Evolutionary conservation across 2,113 vertebrate genomes (phyloP), one percentile per base, ranked within the genome.

Genomic region (Laticauda colubrina): DNA sequence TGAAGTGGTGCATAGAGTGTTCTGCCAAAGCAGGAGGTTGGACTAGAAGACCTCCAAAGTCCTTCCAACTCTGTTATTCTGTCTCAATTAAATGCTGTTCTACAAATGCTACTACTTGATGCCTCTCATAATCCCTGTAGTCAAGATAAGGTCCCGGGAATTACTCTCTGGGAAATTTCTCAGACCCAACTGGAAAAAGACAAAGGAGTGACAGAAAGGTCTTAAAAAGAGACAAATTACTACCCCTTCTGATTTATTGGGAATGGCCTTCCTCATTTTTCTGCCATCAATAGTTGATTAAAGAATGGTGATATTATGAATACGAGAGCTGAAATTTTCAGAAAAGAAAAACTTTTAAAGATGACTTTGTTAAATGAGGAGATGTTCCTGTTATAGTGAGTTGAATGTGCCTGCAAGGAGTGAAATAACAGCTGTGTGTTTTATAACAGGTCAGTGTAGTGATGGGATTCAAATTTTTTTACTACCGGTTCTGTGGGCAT

Each of bases 251-350:
- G 97, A 98, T 98, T 98, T 98, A 98, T 97, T 97, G 97, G 98
- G 98, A 97, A 96, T 98, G 98, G 98, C 98, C 98, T 96, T 97
- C 97, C 98, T 98, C 97, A 96, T 98, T 98, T 64, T 98, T 96
- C 98, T 97, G 97, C 98, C 98, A 98, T 98, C 98, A 98, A 98
- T 98, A 98, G 98, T 98, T 98, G 98, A 98, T 98, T 98, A 98
- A 98, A 97, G 97, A 96, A 97, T 97, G 97, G 98, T 97, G 98
- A 98, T 96, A 95, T 96, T 94, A 97, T 96, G 97, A 98, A 98
- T 98, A 96, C 97, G 96, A 57, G 94, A 93, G 96, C 97, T 95
- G 91, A 96, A 96, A 96, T 51, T 95, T 97, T 97, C 96, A 96
- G 97, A 94, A 69, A 95, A 95, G 95, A 95, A 97, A 96, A 97